Evolutionary conservation across 2,888 invertebrate species (phyloP).

Genomic region (Cheilosia scutellata): DNA sequence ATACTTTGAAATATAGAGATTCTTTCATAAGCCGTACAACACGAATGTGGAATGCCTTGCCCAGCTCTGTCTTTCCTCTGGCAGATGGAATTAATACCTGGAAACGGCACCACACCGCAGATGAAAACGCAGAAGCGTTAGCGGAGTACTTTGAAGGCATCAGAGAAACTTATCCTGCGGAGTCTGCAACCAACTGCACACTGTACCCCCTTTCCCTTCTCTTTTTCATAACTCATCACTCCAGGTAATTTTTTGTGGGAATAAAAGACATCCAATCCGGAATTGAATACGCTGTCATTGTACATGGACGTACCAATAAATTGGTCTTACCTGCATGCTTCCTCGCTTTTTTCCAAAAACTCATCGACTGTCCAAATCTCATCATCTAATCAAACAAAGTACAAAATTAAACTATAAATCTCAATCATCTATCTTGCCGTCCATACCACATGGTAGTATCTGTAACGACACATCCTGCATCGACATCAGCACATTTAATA

Average conservation of each 20-base stretch:
- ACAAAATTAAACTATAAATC: constrained; percentile 61
- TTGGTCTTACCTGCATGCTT: constrained; percentile 87
- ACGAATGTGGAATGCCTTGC: too few species aligned
- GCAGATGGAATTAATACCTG: too few species aligned
- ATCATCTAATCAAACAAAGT: constrained; percentile 85
- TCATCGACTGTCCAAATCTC: constrained; percentile 94
- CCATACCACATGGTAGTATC: constrained; percentile 88
- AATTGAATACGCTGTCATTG: neutral
- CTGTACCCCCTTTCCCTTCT: too few species aligned
- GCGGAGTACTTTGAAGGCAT: too few species aligned
- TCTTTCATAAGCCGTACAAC: too few species aligned
- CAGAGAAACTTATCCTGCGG: too few species aligned
- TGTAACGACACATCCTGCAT: constrained; percentile 95
- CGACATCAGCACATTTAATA: constrained; percentile 92
- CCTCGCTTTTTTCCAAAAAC: constrained; percentile 93
- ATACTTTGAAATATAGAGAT: too few species aligned
- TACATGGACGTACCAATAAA: neutral
- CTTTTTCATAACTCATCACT: too few species aligned
- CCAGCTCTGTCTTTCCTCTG: too few species aligned
- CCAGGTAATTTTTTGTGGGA: neutral
- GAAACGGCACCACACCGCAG: too few species aligned
- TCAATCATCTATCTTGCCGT: constrained; percentile 13
- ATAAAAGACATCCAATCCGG: neutral
- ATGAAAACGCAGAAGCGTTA: too few species aligned
- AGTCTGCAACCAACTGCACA: too few species aligned